phyloP scores from a whole-genome alignment of 1,140 invertebrate species.

The Wiebesia pumilae region DNA sequence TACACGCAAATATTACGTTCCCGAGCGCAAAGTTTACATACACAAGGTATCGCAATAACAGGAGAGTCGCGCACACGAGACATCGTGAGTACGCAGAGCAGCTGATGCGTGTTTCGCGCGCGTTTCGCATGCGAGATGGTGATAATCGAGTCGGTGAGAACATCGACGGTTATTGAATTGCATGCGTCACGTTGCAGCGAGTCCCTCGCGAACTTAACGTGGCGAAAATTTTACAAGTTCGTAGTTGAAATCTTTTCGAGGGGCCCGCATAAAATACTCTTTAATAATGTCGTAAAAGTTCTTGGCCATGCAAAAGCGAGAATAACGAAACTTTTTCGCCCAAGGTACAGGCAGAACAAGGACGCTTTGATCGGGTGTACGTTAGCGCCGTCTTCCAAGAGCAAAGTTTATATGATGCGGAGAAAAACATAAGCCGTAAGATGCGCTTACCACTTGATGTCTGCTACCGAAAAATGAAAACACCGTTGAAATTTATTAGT shows the following conservation, averaged over 20 bases:
- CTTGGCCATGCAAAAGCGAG: neutral
- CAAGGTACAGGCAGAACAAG: neutral
- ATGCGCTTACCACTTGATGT: neutral
- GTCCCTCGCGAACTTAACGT: too few species aligned
- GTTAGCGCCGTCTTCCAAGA: neutral
- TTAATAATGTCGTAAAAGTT: conserved; percentile 5
- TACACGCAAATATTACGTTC: too few species aligned
- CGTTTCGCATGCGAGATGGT: neutral
- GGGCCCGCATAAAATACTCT: neutral
- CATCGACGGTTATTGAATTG: conserved; percentile 8
- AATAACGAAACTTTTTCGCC: neutral
- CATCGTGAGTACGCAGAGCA: neutral
- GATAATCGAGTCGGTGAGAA: conserved; percentile 27
- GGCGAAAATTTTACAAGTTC: neutral
- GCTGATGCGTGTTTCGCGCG: neutral
- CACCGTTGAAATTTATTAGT: neutral
- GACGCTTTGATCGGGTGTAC: neutral
- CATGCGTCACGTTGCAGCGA: neutral
- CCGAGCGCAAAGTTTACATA: too few species aligned
- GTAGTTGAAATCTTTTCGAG: neutral
- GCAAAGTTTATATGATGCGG: neutral
- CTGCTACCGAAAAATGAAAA: neutral
- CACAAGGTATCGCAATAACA: too few species aligned
- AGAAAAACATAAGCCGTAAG: neutral
- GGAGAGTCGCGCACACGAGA: too few species aligned